Base-by-base conservation (phyloP, 2,888 invertebrate genomes). In the Creontiades dilutus region DNA sequence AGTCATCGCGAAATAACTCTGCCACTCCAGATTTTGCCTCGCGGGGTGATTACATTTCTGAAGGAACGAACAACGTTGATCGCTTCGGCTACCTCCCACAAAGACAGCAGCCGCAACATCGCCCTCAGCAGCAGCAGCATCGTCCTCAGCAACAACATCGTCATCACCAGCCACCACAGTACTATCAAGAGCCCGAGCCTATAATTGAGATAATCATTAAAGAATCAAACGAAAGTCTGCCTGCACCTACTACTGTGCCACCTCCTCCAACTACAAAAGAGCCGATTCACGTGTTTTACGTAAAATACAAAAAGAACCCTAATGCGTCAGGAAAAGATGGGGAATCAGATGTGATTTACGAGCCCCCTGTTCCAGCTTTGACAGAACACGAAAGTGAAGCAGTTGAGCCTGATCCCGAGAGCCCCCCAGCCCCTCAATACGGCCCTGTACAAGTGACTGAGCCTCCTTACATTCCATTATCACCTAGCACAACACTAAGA, bases 131-230 rank as follows among this genome's bases (percentile, higher is more conserved):
- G 14, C 19, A 48, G 7, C 52, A 52, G 13, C 52, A 52, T 11
- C 52, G 52, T 16, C 52, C 13, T 13, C 52, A 52, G 52, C 52
- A 52, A 52, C 52, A 52, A 11, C 52, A 52, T 2, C 52, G 16
- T 13, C 52, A 52, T 16, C 52, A 52, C 14, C 78, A 68, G 12
- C 89, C n/a, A 19, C 89, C 92, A 52, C 90, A 89, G 12, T 96
- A 95, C 92, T 94, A 96, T 91, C 96, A 96, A 93, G 96, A 97
- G 86, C 97, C 97, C 0, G 97, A 97, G 93, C 97, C 97, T 7
- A 98, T 98, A 27, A 98, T 98, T 92, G 98, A 98, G 94, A 98
- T 98, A 91, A 98, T 98, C 91, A 97, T 98, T 86, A 97, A 97
- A 92, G 97, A 98, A 93, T 97, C 97, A 0, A 98, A 98, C 93